Base-by-base conservation (phyloP, 2,888 invertebrate genomes). In the Tenthredo scrophulariae region DNA sequence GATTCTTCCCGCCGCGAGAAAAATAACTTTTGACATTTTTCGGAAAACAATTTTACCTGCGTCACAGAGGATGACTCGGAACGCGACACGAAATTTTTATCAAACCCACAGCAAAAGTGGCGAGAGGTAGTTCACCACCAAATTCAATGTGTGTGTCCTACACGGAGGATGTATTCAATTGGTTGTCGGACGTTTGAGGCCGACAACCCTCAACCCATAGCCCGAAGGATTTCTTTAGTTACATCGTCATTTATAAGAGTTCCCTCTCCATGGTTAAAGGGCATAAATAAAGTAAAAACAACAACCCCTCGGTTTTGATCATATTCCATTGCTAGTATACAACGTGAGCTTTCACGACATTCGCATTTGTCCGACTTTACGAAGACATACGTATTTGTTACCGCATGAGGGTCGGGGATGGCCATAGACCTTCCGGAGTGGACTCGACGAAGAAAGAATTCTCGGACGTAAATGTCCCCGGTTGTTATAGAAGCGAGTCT, bases 211-310 rank as follows among this genome's bases (percentile, higher is more conserved):
- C 15, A 26, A 9, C 70, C 37, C 7, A 18, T 37, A 33, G 70
- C 22, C 40, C 22, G 26, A 22, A n/a, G 74, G 43, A 74, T 74
- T 74, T 43, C 74, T 43, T 74, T 22, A 74, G 74, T 22, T 43
- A 40, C 74, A 74, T 43, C 74, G 40, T 74, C 74, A 43, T 43
- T 74, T 74, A 43, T 74, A 74, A 74, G 74, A 74, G 26, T 43
- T 43, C 18, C 74, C 43, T 22, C 22, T 33, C 67, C 22, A n/a
- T 22, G 74, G 74, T 43, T 43, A 43, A 74, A 18, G 74, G 74
- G 74, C 40, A 74, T 40, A 74, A 74, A 74, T 74, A 74, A 74
- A 74, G n/a, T 43, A 43, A 22, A 74, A 74, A 40, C 67, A 74
- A 40, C 67, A 67, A 33, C 67, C 67, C 33, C 67, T 62, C 3